A percentile compares a stretch with the other conserved stretches of the same genome.
Conservation (phyloP, 2,888 invertebrate species). For the Muscina levida region DNA sequence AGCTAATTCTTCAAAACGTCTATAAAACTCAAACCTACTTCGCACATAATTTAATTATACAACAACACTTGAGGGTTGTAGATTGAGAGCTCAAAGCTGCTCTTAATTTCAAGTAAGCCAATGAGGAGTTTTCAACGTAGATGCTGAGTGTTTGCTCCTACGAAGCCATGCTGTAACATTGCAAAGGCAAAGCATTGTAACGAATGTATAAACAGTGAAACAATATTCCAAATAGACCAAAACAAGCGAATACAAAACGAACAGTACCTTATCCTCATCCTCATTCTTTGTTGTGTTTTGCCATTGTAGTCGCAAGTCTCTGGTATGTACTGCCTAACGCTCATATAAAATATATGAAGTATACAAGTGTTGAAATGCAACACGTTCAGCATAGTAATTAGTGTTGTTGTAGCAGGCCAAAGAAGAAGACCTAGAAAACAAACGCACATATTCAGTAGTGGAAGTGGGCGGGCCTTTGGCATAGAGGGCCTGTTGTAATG, state of each 20-base stretch:
- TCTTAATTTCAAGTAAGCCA: constrained; percentile 50
- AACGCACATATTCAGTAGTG: background rate
- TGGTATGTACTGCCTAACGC: background rate
- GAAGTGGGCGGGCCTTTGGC: too few species aligned
- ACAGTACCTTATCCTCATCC: background rate
- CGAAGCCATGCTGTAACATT: constrained; percentile 40
- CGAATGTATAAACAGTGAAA: constrained; percentile 32
- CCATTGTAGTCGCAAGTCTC: constrained; percentile 16
- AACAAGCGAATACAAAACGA: too few species aligned
- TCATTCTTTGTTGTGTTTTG: too few species aligned
- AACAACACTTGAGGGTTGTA: constrained; percentile 63
- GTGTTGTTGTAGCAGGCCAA: constrained; percentile 52
- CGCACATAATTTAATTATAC: constrained; percentile 64
- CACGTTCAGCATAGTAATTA: constrained; percentile 65
- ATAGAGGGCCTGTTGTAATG: too few species aligned
- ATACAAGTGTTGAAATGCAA: constrained; percentile 63
- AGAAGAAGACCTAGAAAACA: constrained; percentile 19
- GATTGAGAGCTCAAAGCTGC: constrained; percentile 37
- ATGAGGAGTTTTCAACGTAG: constrained; percentile 41
- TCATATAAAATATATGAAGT: constrained; percentile 34
- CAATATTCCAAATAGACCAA: background rate
- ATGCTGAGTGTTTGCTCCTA: background rate
- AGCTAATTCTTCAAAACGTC: constrained; percentile 61
- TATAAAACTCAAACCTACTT: constrained; percentile 61
- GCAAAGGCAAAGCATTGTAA: constrained; percentile 45